phyloP scores from a whole-genome alignment of 2,797 vertebrate genomes.

The Esox lucius region DNA sequence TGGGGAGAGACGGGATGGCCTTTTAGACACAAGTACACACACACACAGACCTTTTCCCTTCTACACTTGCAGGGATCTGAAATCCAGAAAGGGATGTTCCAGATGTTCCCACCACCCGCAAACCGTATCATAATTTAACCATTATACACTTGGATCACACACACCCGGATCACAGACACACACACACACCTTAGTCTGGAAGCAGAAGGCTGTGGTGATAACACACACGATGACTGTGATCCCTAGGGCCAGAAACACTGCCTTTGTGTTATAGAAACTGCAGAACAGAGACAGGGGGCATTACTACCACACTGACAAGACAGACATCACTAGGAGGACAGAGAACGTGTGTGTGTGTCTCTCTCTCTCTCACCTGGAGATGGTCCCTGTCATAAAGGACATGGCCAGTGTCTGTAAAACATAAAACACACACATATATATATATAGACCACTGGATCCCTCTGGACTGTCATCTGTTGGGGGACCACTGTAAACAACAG shows the following conservation, averaged over 20 bases:
- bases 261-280: constrained; percentile 82
- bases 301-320: background rate
- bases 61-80: too few relatives aligned
- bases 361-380: constrained; percentile 87
- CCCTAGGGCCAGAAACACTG: constrained; percentile 85
- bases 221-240: constrained; percentile 93
- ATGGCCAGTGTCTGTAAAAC: constrained; percentile 85
- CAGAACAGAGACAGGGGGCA: background rate
- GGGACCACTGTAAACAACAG: background rate
- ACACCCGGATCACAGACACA: too few relatives aligned
- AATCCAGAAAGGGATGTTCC: too few relatives aligned
- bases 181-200: constrained; percentile 93
- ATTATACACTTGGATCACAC: too few relatives aligned
- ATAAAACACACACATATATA: background rate
- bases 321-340: too few relatives aligned
- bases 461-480: too few relatives aligned
- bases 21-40: background rate
- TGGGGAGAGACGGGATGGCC: constrained; percentile 44
- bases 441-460: background rate
- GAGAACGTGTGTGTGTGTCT: background rate
- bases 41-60: background rate
- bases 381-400: constrained; percentile 91
- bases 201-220: constrained; percentile 93
- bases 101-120: too few relatives aligned
- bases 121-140: too few relatives aligned